These are phyloP conservation scores for Polydrusus cervinus DNA, from an alignment of 2,888 invertebrate genomes.

Conservation along the genomic window DNA sequence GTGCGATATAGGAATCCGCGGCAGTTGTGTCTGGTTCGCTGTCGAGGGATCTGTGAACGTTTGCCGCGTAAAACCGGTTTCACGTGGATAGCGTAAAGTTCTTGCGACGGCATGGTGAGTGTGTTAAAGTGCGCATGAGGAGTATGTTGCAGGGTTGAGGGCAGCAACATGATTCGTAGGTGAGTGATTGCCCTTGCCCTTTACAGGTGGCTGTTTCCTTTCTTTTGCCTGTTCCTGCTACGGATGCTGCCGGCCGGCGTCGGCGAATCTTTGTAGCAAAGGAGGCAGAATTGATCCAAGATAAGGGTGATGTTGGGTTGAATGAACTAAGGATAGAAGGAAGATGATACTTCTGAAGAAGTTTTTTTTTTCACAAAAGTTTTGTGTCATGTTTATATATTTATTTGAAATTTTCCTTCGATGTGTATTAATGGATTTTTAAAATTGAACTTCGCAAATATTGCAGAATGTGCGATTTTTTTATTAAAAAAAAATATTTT, in stretches of 20 bases:
- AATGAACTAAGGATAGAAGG: slow-evolving; percentile 17
- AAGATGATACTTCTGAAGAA: background rate
- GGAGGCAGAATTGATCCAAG: slow-evolving; percentile 5
- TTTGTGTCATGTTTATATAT: background rate
- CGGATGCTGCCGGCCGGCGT: slow-evolving; percentile 1
- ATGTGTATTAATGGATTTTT: too few species aligned
- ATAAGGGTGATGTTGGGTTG: slow-evolving; percentile 33
- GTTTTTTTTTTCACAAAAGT: too few species aligned
- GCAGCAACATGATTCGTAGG: slow-evolving; percentile 60
- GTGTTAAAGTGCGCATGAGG: slow-evolving; percentile 46
- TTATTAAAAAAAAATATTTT: too few species aligned
- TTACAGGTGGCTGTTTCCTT: slow-evolving; percentile 47
- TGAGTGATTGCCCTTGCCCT: slow-evolving; percentile 54
- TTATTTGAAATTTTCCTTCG: too few species aligned
- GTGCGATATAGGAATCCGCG: slow-evolving; percentile 64
- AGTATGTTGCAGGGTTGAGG: slow-evolving; percentile 57
- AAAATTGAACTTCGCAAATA: too few species aligned
- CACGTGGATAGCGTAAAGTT: slow-evolving; percentile 62
- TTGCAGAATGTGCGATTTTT: too few species aligned
- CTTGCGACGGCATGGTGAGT: slow-evolving; percentile 42
- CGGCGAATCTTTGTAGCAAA: slow-evolving; percentile 24
- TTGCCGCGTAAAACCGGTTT: slow-evolving; percentile 61
- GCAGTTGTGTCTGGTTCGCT: slow-evolving; percentile 67
- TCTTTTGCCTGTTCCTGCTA: slow-evolving; percentile 15
- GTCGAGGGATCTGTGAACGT: slow-evolving; percentile 66